phyloP scores from a whole-genome alignment of 2,797 vertebrate species.

The Mormyrus proboscirostris region DNA sequence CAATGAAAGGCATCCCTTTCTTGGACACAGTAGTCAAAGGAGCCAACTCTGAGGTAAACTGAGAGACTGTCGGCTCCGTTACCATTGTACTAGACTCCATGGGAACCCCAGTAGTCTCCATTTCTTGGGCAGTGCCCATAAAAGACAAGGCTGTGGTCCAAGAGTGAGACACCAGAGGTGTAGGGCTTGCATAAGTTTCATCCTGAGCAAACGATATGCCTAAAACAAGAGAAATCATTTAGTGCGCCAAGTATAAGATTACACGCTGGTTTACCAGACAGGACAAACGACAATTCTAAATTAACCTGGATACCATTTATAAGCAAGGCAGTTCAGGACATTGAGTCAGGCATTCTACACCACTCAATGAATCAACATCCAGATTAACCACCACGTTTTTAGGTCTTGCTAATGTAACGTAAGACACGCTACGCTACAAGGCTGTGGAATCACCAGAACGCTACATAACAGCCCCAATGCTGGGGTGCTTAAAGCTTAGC shows the following conservation, averaged over 20 bases:
- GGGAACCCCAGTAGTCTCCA: background rate
- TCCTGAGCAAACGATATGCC: background rate
- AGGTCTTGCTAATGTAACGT: background rate
- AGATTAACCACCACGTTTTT: background rate
- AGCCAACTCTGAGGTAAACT: background rate
- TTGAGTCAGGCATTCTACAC: background rate
- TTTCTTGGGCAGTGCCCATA: background rate
- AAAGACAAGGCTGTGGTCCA: background rate
- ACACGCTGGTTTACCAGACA: background rate
- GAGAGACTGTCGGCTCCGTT: background rate
- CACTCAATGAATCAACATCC: background rate
- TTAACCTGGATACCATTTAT: background rate
- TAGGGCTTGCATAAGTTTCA: background rate
- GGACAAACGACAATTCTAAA: background rate
- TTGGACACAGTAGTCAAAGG: background rate
- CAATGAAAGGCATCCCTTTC: background rate
- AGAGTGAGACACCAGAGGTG: background rate
- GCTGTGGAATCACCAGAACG: background rate
- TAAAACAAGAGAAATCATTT: background rate
- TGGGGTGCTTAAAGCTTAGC: background rate
- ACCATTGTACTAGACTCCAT: background rate
- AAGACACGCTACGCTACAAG: background rate
- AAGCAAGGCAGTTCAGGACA: background rate
- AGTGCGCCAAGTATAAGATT: background rate
- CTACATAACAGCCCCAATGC: background rate